A percentile compares a stretch with the other conserved stretches of the same genome.
These are phyloP conservation scores for Penaeus indicus DNA, from an alignment of 1,140 invertebrate genomes.

Conservation along the genomic window DNA sequence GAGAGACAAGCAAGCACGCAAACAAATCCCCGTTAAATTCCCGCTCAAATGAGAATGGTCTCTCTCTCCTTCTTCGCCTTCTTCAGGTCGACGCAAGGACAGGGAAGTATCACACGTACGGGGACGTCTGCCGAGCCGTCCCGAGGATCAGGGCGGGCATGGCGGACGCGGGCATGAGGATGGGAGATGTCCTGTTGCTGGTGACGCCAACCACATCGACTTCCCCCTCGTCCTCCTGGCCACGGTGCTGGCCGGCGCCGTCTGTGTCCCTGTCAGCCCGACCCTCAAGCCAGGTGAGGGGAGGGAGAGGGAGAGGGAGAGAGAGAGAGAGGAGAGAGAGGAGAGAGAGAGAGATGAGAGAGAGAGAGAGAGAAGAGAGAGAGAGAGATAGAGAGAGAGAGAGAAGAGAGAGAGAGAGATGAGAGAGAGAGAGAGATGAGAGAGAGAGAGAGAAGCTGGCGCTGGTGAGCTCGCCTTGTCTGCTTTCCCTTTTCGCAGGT, in stretches of 20 bases:
- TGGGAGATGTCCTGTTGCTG: conserved; percentile 19
- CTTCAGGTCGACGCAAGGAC: conserved; percentile 28
- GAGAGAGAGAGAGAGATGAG: too few species aligned
- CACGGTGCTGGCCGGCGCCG: background rate
- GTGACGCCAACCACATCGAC: conserved; percentile 31
- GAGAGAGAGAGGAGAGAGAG: too few species aligned
- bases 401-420: too few species aligned
- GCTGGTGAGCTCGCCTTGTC: background rate
- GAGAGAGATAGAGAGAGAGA: too few species aligned
- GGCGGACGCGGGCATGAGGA: background rate
- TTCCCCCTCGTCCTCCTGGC: conserved; percentile 31
- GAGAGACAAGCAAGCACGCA: too few species aligned
- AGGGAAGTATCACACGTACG: conserved; percentile 18
- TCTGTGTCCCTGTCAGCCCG: conserved; percentile 13
- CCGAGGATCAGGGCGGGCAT: background rate
- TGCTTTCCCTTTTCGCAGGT: background rate
- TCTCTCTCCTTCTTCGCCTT: background rate
- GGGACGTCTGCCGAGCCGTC: background rate
- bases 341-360: too few species aligned
- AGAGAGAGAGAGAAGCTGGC: background rate
- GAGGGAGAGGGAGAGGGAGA: too few species aligned
- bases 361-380: too few species aligned
- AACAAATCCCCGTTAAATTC: background rate
- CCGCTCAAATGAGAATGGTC: background rate
- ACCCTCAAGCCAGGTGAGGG: background rate